Evolutionary conservation across 53 echinoderm and acorn worm species (phyloP).

Genomic region (Actinopyga echinites): DNA sequence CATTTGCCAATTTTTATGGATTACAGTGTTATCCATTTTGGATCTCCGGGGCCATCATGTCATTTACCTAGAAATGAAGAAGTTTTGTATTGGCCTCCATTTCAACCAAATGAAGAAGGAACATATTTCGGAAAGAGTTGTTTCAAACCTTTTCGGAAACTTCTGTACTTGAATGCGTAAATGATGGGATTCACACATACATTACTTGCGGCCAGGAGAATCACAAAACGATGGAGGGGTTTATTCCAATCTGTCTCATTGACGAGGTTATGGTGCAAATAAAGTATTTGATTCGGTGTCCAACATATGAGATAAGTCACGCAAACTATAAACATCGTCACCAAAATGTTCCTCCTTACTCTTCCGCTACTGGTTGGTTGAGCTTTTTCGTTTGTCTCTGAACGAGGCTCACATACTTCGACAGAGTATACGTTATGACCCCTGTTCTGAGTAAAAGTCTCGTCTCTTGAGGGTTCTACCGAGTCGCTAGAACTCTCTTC

Average conservation of each 20-base stretch:
- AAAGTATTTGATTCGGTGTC: slow-evolving; percentile 35
- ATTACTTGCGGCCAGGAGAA: slow-evolving; percentile 11
- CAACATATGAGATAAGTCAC: slow-evolving; percentile 15
- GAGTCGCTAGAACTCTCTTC: too few species aligned
- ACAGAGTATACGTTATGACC: neutral
- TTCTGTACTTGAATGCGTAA: slow-evolving; percentile 27
- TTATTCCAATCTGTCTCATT: neutral
- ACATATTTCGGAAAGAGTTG: neutral
- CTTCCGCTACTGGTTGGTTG: neutral
- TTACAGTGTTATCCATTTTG: too few species aligned
- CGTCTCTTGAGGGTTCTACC: too few species aligned
- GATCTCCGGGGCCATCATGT: too few species aligned
- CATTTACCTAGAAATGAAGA: too few species aligned
- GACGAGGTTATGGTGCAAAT: neutral
- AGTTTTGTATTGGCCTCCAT: too few species aligned
- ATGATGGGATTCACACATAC: slow-evolving; percentile 5
- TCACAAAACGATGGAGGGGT: slow-evolving; percentile 13
- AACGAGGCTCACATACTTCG: neutral
- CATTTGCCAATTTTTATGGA: too few species aligned
- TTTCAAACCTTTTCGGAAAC: slow-evolving; percentile 10
- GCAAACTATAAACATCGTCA: slow-evolving; percentile 10
- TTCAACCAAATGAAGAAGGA: too few species aligned
- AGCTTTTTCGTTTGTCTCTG: neutral
- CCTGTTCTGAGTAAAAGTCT: too few species aligned
- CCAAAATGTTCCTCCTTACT: neutral